These are phyloP conservation scores for Aleiodes sp. DNA, from an alignment of 1,140 invertebrate species.

Conservation along the genomic window DNA sequence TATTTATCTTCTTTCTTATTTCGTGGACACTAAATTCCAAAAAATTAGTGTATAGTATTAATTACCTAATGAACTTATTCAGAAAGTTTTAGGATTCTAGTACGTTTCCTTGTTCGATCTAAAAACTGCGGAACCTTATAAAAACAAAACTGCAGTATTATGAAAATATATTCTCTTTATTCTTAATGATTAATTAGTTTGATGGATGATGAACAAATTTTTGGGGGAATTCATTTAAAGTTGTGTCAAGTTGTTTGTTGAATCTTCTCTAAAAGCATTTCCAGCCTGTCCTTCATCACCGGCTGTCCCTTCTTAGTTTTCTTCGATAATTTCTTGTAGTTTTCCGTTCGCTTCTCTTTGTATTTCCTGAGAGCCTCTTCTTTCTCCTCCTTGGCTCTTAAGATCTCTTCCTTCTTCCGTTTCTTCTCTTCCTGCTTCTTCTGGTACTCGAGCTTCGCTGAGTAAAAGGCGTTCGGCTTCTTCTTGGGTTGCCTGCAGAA, in stretches of 20 bases:
- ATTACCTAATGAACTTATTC: too few species aligned
- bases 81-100: too few species aligned
- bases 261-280: slow-evolving; percentile 77
- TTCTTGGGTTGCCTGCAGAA: slow-evolving; percentile 36
- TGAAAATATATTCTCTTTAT: too few species aligned
- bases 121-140: too few species aligned
- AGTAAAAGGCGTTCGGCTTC: slow-evolving; percentile 61
- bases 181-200: too few species aligned
- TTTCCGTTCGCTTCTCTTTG: slow-evolving; percentile 73
- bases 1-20: too few species aligned
- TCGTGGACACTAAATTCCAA: too few species aligned
- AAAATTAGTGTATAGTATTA: too few species aligned
- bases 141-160: too few species aligned
- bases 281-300: slow-evolving; percentile 78
- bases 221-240: too few species aligned
- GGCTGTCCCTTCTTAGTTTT: slow-evolving; percentile 82
- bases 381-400: slow-evolving; percentile 67
- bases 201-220: too few species aligned
- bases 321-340: slow-evolving; percentile 74
- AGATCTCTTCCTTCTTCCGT: slow-evolving; percentile 63
- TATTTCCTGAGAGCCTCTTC: slow-evolving; percentile 72
- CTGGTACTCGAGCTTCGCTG: slow-evolving; percentile 68
- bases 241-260: slow-evolving; percentile 47
- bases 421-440: slow-evolving; percentile 69
- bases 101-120: too few species aligned